These are phyloP conservation scores for Ciconia nigra DNA, from an alignment of 2,797 vertebrate genomes.

Conservation along the genomic window DNA sequence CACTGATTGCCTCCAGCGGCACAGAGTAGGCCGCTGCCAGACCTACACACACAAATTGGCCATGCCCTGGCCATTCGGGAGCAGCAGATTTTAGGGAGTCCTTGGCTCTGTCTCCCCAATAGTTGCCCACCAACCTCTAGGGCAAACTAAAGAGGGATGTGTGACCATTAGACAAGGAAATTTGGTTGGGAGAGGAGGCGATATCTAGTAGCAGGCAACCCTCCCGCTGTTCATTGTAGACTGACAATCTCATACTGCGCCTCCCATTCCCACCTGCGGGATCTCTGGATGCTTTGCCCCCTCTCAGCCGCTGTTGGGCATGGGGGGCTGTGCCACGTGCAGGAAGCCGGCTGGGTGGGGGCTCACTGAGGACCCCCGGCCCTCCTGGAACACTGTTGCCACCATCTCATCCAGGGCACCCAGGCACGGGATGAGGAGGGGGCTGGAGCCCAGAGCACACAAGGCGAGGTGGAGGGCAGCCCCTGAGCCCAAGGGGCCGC, in stretches of 20 bases:
- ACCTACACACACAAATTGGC: background rate
- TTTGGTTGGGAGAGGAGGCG: background rate
- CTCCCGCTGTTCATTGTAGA: background rate
- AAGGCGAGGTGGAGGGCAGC: background rate
- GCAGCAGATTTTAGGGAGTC: background rate
- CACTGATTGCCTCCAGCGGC: background rate
- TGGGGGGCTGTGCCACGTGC: fast-evolving
- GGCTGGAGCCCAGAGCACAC: background rate
- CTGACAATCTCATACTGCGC: too few species aligned
- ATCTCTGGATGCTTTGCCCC: background rate
- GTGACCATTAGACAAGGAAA: background rate
- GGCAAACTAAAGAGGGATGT: background rate
- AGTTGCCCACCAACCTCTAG: background rate
- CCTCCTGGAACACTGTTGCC: background rate
- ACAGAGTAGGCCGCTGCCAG: too few species aligned
- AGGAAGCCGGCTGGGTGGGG: background rate
- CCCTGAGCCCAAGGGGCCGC: background rate
- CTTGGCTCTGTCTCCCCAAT: background rate
- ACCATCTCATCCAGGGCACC: background rate
- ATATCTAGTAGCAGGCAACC: background rate
- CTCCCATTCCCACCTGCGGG: background rate
- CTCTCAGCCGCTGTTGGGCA: background rate
- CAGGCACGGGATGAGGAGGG: background rate
- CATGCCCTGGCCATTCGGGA: background rate
- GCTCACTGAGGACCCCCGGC: background rate